A percentile compares a stretch with the other conserved stretches of the same genome.
Evolutionary conservation across 92 coral and sea anemone genomes (phyloP).

Genomic region (Epizoanthus rinbou): DNA sequence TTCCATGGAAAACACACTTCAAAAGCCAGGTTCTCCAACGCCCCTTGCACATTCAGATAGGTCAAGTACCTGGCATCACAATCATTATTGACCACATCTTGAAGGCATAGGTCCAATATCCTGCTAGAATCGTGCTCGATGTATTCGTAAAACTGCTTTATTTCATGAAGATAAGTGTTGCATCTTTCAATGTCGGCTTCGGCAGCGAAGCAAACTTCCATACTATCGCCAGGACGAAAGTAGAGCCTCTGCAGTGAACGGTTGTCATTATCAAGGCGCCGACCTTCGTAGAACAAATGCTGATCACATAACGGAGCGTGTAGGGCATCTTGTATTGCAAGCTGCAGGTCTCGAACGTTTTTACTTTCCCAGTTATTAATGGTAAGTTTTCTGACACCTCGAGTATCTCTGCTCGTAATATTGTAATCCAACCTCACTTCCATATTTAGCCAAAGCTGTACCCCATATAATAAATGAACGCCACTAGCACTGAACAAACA

Average conservation of each 20-base stretch:
- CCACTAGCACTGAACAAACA: too few relatives aligned
- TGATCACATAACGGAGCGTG: constrained; percentile 30
- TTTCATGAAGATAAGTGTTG: constrained; percentile 21
- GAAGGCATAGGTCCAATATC: not conserved
- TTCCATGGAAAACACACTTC: constrained; percentile 44
- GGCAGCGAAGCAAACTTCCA: constrained; percentile 26
- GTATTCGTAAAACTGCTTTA: constrained; percentile 6
- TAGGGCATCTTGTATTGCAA: constrained; percentile 42
- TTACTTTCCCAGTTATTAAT: constrained; percentile 25
- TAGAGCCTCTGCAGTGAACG: constrained; percentile 17
- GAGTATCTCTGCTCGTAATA: not conserved
- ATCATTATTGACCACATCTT: not conserved
- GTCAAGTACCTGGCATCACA: too few relatives aligned
- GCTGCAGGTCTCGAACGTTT: constrained; percentile 58
- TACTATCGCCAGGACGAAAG: constrained; percentile 34
- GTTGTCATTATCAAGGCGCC: constrained; percentile 7
- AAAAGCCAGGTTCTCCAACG: constrained; percentile 1
- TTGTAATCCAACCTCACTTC: constrained; percentile 12
- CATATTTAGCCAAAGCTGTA: not conserved
- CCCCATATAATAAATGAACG: too few relatives aligned
- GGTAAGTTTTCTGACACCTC: not conserved
- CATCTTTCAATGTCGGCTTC: constrained; percentile 14
- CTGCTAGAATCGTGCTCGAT: not conserved
- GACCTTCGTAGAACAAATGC: constrained; percentile 12
- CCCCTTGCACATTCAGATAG: not conserved